These are phyloP conservation scores for Trachurus trachurus DNA, from an alignment of 2,797 vertebrate genomes.

Conservation along the genomic window DNA sequence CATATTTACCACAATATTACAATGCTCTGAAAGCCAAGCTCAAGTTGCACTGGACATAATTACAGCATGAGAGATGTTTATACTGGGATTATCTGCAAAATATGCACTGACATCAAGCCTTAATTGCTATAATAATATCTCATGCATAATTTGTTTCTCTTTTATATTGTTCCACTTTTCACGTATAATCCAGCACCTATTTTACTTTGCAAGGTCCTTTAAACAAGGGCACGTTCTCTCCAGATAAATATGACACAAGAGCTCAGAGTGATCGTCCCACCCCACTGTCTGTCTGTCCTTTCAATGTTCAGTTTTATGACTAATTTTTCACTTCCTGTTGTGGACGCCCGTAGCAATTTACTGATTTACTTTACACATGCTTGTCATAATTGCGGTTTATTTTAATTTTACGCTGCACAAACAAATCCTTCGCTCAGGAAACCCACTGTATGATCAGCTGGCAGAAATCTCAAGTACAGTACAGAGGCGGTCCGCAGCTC, in stretches of 20 bases:
- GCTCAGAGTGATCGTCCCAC: conserved; percentile 47
- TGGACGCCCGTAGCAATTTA: conserved; percentile 47
- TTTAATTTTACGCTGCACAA: conserved; percentile 24
- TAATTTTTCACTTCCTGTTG: conserved; percentile 68
- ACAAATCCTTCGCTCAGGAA: conserved; percentile 18
- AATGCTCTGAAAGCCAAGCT: conserved; percentile 26
- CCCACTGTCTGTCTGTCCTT: conserved; percentile 52
- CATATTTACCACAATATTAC: conserved; percentile 40
- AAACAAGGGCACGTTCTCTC: conserved; percentile 53
- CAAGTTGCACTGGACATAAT: background rate
- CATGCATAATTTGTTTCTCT: background rate
- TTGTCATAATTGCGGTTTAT: conserved; percentile 29
- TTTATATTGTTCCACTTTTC: background rate
- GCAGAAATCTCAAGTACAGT: background rate
- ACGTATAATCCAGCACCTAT: background rate
- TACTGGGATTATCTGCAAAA: background rate
- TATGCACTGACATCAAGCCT: background rate
- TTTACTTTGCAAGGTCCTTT: conserved; percentile 68
- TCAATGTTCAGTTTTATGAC: conserved; percentile 80
- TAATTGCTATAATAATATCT: background rate
- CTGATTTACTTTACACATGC: conserved; percentile 33
- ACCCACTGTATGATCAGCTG: conserved; percentile 3
- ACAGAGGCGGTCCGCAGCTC: background rate
- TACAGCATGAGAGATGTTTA: conserved; percentile 1
- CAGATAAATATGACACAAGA: conserved; percentile 48